Base-by-base conservation (phyloP, 2,113 vertebrate genomes). In the Mola mola region DNA sequence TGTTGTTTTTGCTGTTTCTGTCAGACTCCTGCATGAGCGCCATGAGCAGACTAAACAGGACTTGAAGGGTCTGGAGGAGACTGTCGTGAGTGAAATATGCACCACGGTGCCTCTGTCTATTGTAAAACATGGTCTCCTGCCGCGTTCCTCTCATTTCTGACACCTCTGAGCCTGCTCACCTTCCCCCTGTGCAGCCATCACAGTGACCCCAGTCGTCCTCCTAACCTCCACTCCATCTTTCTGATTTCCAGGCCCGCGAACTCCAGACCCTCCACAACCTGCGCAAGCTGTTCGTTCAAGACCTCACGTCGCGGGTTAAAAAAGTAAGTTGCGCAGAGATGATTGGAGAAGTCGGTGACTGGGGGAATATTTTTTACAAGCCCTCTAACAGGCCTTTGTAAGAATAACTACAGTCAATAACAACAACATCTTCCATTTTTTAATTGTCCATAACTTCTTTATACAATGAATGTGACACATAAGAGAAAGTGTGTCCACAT, bases 211-310 rank as follows among this genome's bases (percentile, higher is more conserved):
- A 48, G 21, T 21, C 46, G 4, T 58, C 37, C 25, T 5, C 10
- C 8, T 79, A 13, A 59, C 46, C 26, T 65, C 4, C 6, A 61
- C 15, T 69, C 41, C 28, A 24, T 66, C 38, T 74, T 4, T 78
- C 24, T 58, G 34, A 62, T 40, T 49, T 47, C 4, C 60, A 96
- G 95, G 94, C 94, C 83, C 93, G 94, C 47, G 95, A 96, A 88
- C 94, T 97, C 93, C 95, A 96, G 93, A 95, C 94, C 92, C 95
- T 97, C 86, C 95, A 97, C 92, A 96, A 97, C 92, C 93, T 97
- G 89, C 95, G 95, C 89, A 97, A 95, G 86, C 94, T 96, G 92
- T 96, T 96, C 78, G 95, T 96, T 94, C 94, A 96, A 94, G 95
- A 96, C 91, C 94, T 96, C 93, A 95, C 93, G 81, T 94, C 94